These are phyloP conservation scores for Passerina amoena DNA, from an alignment of 2,113 vertebrate species.

Conservation along the genomic window DNA sequence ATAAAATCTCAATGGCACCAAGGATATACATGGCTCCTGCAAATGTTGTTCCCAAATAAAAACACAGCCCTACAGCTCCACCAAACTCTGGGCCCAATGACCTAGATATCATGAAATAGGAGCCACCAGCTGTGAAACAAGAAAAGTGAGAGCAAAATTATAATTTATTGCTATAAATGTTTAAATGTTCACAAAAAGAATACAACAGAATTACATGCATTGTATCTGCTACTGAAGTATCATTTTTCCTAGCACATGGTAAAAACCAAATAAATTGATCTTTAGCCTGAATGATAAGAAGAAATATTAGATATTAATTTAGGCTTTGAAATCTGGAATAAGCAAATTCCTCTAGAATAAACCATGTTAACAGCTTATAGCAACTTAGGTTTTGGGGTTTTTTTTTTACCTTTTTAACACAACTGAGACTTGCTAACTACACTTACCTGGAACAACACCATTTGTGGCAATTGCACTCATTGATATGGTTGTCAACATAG, in stretches of 20 bases:
- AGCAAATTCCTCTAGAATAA: not conserved
- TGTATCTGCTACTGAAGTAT: not conserved
- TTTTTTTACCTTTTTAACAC: not conserved
- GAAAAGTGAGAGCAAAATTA: not conserved
- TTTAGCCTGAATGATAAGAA: not conserved
- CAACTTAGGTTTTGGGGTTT: not conserved
- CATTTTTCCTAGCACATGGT: not conserved
- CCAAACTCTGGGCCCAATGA: slow-evolving; percentile 97
- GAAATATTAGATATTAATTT: not conserved
- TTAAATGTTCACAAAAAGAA: not conserved
- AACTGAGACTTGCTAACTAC: not conserved
- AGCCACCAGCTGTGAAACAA: slow-evolving; percentile 86
- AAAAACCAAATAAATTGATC: not conserved
- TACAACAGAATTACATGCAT: not conserved
- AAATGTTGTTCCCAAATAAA: slow-evolving; percentile 97
- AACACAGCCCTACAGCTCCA: slow-evolving; percentile 95
- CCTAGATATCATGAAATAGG: slow-evolving; percentile 98
- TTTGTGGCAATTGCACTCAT: slow-evolving; percentile 98
- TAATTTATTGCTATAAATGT: not conserved
- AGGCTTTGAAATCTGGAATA: not conserved
- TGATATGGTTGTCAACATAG: slow-evolving; percentile 94
- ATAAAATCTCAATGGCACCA: slow-evolving; percentile 94
- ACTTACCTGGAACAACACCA: slow-evolving; percentile 92
- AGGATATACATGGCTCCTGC: slow-evolving; percentile 98
- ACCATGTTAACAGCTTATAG: not conserved